Conservation (phyloP, 1,140 invertebrate genomes). For the Lysiphlebus fabarum region DNA sequence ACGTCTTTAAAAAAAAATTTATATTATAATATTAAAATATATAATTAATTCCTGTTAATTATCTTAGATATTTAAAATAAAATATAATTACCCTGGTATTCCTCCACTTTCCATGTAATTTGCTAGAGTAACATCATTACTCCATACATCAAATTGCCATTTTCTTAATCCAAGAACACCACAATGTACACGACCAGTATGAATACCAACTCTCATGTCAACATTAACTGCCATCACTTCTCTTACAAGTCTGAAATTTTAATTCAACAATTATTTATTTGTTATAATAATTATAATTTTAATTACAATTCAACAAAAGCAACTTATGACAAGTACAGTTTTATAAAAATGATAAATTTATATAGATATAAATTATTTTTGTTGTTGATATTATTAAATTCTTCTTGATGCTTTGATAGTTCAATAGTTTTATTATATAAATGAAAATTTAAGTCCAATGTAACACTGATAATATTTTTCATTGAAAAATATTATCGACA, state of each 20-base stretch:
- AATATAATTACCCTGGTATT: constrained; percentile 71
- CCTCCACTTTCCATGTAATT: constrained; percentile 97
- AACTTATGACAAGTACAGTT: no score
- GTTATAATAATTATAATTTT: no score
- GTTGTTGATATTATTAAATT: no score
- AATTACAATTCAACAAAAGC: no score
- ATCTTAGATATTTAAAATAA: not conserved
- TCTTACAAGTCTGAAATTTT: constrained; percentile 68
- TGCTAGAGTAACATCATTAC: constrained; percentile 91
- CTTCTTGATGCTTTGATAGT: no score
- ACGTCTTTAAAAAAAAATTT: constrained; percentile 54
- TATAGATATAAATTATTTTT: no score
- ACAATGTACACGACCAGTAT: constrained; percentile 89
- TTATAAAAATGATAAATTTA: no score
- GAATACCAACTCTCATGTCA: constrained; percentile 94
- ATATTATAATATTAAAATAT: constrained; percentile 1
- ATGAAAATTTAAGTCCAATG: no score
- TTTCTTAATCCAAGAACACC: constrained; percentile 88
- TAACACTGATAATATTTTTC: no score
- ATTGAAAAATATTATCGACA: no score
- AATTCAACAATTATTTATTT: no score
- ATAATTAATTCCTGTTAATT: constrained; percentile 4
- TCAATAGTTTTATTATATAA: no score
- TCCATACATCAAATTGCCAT: constrained; percentile 94
- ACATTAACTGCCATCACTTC: constrained; percentile 88